A percentile compares a stretch with the other conserved stretches of the same genome.
phyloP scores from a whole-genome alignment of 2,888 invertebrate species.

The Brachypterus glaber region DNA sequence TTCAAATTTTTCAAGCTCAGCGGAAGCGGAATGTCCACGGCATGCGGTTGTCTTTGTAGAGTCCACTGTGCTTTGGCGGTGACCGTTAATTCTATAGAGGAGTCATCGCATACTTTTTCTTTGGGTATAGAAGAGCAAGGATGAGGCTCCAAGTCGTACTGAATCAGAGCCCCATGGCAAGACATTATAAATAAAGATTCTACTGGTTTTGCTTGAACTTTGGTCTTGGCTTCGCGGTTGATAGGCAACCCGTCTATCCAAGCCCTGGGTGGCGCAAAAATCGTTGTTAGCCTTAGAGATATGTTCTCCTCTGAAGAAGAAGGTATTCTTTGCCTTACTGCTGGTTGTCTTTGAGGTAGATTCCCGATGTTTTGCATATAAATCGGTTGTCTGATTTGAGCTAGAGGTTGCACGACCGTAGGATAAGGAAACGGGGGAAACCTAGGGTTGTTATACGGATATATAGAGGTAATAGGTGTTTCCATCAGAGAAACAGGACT shows the following conservation, averaged over 20 bases:
- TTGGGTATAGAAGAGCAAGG: slow-evolving; percentile 59
- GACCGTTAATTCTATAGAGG: slow-evolving; percentile 75
- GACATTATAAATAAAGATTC: slow-evolving; percentile 88
- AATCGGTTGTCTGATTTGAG: slow-evolving; percentile 70
- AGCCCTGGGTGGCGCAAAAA: slow-evolving; percentile 66
- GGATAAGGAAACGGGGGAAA: slow-evolving; percentile 88
- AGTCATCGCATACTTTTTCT: slow-evolving; percentile 79
- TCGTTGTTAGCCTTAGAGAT: slow-evolving; percentile 67
- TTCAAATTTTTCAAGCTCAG: slow-evolving; percentile 61
- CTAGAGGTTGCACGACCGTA: slow-evolving; percentile 66
- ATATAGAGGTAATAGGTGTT: slow-evolving; percentile 39
- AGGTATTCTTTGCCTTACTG: slow-evolving; percentile 56
- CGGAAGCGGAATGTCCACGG: slow-evolving; percentile 67
- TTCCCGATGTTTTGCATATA: slow-evolving; percentile 44
- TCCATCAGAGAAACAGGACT: slow-evolving; percentile 53
- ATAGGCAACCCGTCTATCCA: slow-evolving; percentile 47
- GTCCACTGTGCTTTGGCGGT: slow-evolving; percentile 63
- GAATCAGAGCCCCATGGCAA: slow-evolving; percentile 76
- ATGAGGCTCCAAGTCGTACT: slow-evolving; percentile 79
- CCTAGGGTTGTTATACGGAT: slow-evolving; percentile 77
- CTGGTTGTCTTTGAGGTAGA: slow-evolving; percentile 40
- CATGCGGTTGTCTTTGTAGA: slow-evolving; percentile 55
- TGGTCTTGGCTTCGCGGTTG: slow-evolving; percentile 30
- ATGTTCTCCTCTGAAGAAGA: slow-evolving; percentile 64
- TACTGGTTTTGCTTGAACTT: slow-evolving; percentile 49